A percentile compares a stretch with the other conserved stretches of the same genome.
phyloP scores from a whole-genome alignment of 2,888 invertebrate genomes.

The Polymixis lichenea region DNA sequence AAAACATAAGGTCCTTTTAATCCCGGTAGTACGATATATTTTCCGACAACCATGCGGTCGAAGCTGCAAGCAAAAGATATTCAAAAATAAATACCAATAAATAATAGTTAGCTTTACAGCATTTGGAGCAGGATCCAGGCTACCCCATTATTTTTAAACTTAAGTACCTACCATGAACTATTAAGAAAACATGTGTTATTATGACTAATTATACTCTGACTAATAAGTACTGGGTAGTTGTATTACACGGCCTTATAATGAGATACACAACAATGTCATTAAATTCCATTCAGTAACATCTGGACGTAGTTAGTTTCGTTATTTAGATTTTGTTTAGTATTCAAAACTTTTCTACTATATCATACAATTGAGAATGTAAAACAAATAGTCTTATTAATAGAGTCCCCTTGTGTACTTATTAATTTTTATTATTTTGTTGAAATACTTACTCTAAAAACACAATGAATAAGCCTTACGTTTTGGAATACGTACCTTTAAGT shows the following conservation, averaged over 20 bases:
- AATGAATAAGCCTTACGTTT: neutral
- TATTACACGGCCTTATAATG: neutral
- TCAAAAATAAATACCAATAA: no score
- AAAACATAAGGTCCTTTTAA: no score
- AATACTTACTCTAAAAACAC: neutral
- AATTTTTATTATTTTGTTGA: neutral
- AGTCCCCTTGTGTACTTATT: no score
- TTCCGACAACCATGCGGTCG: no score
- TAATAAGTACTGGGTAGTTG: neutral
- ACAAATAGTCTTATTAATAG: neutral
- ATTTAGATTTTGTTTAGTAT: neutral
- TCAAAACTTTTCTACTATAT: neutral
- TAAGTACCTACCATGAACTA: no score
- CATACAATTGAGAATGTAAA: neutral
- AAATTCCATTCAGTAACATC: neutral
- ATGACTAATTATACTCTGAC: neutral
- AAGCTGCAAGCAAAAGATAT: no score
- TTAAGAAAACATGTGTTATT: slow-evolving; percentile 8
- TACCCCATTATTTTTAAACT: no score
- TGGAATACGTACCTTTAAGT: neutral
- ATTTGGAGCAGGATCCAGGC: no score
- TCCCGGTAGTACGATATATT: no score
- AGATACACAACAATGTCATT: slow-evolving; percentile 8
- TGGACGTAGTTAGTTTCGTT: neutral
- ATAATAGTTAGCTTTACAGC: no score